A percentile compares a stretch with the other conserved stretches of the same genome.
Evolutionary conservation across 2,797 vertebrate species (phyloP).

Genomic region (Corythornis leucogaster): DNA sequence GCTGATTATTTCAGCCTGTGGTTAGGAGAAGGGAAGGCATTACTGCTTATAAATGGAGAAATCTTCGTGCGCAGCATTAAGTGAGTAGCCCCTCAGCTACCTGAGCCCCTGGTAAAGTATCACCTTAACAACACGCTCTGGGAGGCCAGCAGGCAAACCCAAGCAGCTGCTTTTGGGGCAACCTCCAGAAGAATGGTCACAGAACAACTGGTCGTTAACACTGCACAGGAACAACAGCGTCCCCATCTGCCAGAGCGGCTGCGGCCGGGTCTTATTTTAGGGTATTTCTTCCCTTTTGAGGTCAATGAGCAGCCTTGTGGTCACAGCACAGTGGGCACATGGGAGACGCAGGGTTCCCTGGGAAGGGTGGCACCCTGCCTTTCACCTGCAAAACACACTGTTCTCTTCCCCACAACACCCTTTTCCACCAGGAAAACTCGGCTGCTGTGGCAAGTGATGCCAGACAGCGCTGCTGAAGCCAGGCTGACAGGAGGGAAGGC

Average conservation of each 20-base stretch:
- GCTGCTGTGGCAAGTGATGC: not conserved
- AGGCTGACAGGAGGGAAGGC: not conserved
- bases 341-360: not conserved
- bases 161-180: slow-evolving; percentile 68
- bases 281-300: not conserved
- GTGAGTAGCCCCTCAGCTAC: slow-evolving; percentile 57
- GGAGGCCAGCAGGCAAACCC: slow-evolving; percentile 46
- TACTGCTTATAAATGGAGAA: slow-evolving; percentile 41
- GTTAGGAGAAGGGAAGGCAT: slow-evolving; percentile 31
- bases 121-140: slow-evolving; percentile 64
- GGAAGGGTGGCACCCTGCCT: slow-evolving; percentile 5
- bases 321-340: not conserved
- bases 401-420: not conserved
- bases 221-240: slow-evolving; percentile 51
- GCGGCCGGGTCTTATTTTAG: not conserved
- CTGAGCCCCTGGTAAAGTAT: slow-evolving; percentile 48
- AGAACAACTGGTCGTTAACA: slow-evolving; percentile 17
- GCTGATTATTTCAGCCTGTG: slow-evolving; percentile 20
- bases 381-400: not conserved
- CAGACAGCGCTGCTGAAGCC: not conserved
- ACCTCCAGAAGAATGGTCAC: slow-evolving; percentile 40
- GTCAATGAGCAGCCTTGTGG: not conserved
- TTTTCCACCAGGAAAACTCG: not conserved
- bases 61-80: not conserved
- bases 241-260: slow-evolving; percentile 26